Evolutionary conservation across 1,140 invertebrate genomes (phyloP).

Genomic region (Elymnias hypermnestra): DNA sequence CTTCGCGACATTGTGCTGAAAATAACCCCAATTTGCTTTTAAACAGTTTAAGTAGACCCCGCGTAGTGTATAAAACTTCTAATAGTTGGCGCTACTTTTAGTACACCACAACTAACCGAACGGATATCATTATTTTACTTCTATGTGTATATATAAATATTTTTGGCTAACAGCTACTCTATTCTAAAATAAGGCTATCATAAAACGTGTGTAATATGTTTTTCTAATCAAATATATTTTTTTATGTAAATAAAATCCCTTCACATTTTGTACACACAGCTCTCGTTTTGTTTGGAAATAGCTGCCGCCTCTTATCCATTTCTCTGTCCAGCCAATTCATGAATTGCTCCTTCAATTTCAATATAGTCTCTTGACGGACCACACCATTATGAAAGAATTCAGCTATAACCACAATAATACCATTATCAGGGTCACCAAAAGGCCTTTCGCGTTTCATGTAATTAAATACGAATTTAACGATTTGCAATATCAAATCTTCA

Average conservation of each 20-base stretch:
- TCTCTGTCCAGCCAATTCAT: conserved; percentile 40
- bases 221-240: neutral
- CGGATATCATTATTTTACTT: no score
- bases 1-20: no score
- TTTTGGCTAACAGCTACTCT: no score
- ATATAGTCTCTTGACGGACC: conserved; percentile 48
- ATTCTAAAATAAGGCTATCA: no score
- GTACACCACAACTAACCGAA: no score
- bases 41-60: no score
- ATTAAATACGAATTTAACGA: conserved; percentile 61
- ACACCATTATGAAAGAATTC: conserved; percentile 66
- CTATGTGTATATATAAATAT: no score
- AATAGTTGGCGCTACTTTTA: no score
- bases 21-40: no score
- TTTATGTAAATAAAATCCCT: neutral
- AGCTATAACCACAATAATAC: conserved; percentile 48
- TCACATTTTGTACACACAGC: conserved; percentile 31
- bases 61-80: no score
- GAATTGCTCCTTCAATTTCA: conserved; percentile 43
- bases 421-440: conserved; percentile 49
- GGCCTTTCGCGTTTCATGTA: conserved; percentile 58
- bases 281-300: conserved; percentile 43
- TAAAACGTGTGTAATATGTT: no score
- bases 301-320: conserved; percentile 25
- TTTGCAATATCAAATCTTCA: conserved; percentile 54